phyloP scores from a whole-genome alignment of 2,888 invertebrate species.

The Eupithecia exiguata region DNA sequence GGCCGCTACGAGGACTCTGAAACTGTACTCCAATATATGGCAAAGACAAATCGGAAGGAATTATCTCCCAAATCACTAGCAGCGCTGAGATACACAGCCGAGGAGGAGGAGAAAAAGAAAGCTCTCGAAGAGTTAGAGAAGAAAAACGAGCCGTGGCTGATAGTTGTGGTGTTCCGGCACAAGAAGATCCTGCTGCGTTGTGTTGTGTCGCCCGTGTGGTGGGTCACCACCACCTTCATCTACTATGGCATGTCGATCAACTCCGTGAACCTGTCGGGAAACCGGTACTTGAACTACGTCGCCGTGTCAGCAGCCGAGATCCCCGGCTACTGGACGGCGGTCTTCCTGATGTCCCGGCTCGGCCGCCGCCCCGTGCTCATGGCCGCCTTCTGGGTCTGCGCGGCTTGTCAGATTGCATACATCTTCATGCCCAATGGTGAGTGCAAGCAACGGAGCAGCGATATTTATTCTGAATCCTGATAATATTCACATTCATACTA shows the following conservation, averaged over 20 bases:
- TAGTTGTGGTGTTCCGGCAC: slow-evolving; percentile 61
- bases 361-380: slow-evolving; percentile 85
- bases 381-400: slow-evolving; percentile 83
- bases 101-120: slow-evolving; percentile 56
- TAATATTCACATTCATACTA: background rate
- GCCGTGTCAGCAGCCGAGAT: slow-evolving; percentile 85
- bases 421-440: slow-evolving; percentile 81
- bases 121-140: slow-evolving; percentile 46
- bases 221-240: slow-evolving; percentile 86
- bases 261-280: slow-evolving; percentile 85
- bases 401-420: slow-evolving; percentile 81
- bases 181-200: slow-evolving; percentile 60
- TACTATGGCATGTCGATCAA: slow-evolving; percentile 86
- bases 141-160: slow-evolving; percentile 62
- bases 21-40: slow-evolving; percentile 84
- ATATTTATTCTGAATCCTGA: background rate
- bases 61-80: slow-evolving; percentile 65
- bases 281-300: slow-evolving; percentile 86
- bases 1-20: slow-evolving; percentile 86
- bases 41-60: slow-evolving; percentile 81
- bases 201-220: slow-evolving; percentile 77
- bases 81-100: slow-evolving; percentile 56
- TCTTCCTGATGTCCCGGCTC: slow-evolving; percentile 81
- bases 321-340: slow-evolving; percentile 86
- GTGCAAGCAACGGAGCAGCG: slow-evolving; percentile 15